Base-by-base conservation (phyloP, 2,113 vertebrate species). In the Mustelus asterias region DNA sequence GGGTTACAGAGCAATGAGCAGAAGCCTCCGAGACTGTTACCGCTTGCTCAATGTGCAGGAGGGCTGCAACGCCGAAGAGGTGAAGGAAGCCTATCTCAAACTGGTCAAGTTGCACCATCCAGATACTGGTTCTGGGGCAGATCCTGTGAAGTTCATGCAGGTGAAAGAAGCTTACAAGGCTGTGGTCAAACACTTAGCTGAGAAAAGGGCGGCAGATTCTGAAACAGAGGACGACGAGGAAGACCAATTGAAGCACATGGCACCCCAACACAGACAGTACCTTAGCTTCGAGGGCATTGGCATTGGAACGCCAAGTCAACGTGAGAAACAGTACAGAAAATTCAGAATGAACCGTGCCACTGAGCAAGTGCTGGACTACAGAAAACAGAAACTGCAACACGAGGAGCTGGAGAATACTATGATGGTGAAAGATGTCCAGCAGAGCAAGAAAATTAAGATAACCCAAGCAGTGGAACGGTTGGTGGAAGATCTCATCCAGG, bases 401-500 rank as follows among this genome's bases (percentile, higher is more conserved):
- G 98, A 78, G 96, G 96, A 97, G 0, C 41, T 58, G 0, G 98
- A 98, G 0, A 96, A 98, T 9, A 97, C 97, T 0, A 97, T 98
- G 97, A 96, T 97, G 94, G 97, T 97, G 41, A 97, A 98, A 96
- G 98, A 99, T 1, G 96, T 98, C 67, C 97, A 97, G 9, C 98
- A 98, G 89, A 99, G 98, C 97, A 98, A 97, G 72, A 98, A 98
- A 96, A 97, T 98, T 96, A 99, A 99, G 96, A 98, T 99, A 96
- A 99, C 99, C 0, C 99, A 99, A 96, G 98, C 99, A 0, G 97
- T 99, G 63, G 99, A 99, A 48, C 97, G 99, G 14, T 97, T 99
- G 86, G 99, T 99, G 96, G 99, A 99, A 96, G 99, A 99, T 96
- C 98, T 99, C 96, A 99, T 99, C 97, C 99, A 99, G 97, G 99